Percentiles rank a stretch among this genome's conserved stretches.
These are phyloP conservation scores for Hydrozoanthus gracilis DNA, from an alignment of 92 coral and sea anemone species.

Conservation along the genomic window DNA sequence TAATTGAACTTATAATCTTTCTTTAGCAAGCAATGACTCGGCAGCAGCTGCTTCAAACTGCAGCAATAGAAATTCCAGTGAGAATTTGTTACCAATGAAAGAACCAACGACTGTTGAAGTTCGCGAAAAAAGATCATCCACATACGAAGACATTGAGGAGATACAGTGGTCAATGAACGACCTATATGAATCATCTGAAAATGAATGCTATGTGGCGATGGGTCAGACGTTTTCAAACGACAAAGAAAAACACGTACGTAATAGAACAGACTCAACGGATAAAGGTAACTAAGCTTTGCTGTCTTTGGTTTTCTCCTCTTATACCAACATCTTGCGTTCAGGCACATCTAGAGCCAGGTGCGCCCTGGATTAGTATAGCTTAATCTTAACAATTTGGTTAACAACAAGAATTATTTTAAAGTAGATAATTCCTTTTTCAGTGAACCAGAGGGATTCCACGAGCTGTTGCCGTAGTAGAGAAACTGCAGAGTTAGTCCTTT, in stretches of 20 bases:
- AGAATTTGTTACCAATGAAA: not conserved
- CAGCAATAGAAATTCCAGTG: not conserved
- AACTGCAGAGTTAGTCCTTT: no score
- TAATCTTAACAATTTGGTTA: no score
- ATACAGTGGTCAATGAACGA: slow-evolving; percentile 28
- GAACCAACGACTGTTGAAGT: slow-evolving; percentile 14
- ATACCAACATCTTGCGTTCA: no score
- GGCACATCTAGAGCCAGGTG: no score
- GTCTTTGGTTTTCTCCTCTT: no score
- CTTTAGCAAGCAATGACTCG: slow-evolving; percentile 8
- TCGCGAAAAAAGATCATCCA: slow-evolving; percentile 38
- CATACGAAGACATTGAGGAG: slow-evolving; percentile 34
- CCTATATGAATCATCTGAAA: slow-evolving; percentile 27
- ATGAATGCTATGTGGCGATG: slow-evolving; percentile 34
- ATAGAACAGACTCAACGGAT: not conserved
- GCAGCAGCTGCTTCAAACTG: not conserved
- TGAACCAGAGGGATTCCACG: no score
- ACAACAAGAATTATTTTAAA: no score
- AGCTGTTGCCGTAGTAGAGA: no score
- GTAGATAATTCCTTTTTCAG: no score
- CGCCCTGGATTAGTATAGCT: no score
- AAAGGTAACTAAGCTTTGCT: not conserved
- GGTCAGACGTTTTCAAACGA: not conserved
- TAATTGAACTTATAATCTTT: not conserved
- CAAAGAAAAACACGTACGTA: not conserved